Conservation (phyloP, 2,113 vertebrate species). For the Caloenas nicobarica region DNA sequence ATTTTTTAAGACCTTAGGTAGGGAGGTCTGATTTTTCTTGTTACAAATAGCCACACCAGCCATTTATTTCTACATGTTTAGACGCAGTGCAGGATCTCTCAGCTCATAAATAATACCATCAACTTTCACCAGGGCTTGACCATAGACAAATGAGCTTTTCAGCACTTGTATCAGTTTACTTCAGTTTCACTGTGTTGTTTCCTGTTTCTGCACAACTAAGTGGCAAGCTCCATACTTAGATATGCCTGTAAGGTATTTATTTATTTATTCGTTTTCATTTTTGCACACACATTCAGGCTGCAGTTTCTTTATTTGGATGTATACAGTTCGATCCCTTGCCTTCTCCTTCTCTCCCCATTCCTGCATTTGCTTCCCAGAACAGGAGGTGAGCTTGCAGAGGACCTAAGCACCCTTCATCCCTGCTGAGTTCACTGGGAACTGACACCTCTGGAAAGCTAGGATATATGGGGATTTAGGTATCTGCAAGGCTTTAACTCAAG, state of each 20-base stretch:
- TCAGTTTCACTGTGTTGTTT: conserved; percentile 40
- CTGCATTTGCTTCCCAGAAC: not conserved
- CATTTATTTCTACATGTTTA: conserved; percentile 8
- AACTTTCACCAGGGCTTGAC: conserved; percentile 43
- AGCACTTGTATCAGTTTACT: conserved; percentile 58
- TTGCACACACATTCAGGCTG: not conserved
- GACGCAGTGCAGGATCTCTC: conserved; percentile 26
- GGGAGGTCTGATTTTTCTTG: not conserved
- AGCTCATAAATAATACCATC: conserved; percentile 55
- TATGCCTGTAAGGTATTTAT: not conserved
- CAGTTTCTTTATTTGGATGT: not conserved
- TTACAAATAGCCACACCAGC: not conserved
- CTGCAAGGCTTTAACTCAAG: not conserved
- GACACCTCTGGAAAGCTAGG: not conserved
- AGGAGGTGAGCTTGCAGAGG: not conserved
- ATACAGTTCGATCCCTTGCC: not conserved
- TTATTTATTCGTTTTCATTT: not conserved
- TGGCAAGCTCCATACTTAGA: conserved; percentile 5
- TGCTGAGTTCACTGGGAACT: not conserved
- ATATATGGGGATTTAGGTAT: not conserved
- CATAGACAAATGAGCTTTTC: conserved; percentile 66
- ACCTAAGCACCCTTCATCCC: not conserved
- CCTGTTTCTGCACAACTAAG: conserved; percentile 39
- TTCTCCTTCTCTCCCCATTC: not conserved
- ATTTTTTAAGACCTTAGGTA: not conserved